Conservation (phyloP, 2,888 invertebrate species). For the Trachelus stipa region DNA sequence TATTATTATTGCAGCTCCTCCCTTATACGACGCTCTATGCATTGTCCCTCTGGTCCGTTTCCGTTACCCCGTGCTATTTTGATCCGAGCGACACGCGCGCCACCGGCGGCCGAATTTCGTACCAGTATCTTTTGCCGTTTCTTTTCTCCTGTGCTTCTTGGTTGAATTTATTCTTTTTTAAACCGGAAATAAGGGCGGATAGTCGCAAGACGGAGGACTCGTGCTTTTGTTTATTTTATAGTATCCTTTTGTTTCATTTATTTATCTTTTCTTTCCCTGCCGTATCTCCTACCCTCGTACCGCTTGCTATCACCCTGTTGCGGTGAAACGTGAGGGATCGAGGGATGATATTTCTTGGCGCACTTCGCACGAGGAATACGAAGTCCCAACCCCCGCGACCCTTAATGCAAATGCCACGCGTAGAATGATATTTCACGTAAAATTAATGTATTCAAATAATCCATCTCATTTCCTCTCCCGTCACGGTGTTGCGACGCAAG, state of each 20-base stretch:
- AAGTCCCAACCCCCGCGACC: conserved; percentile 26
- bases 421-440: conserved; percentile 36
- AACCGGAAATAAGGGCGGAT: not conserved
- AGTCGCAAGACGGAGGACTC: not conserved
- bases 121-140: not conserved
- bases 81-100: not conserved
- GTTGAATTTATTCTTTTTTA: too few species aligned
- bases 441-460: conserved; percentile 47
- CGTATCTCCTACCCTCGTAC: not conserved
- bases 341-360: conserved; percentile 10
- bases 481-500: conserved; percentile 6
- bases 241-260: not conserved
- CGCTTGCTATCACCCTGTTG: not conserved
- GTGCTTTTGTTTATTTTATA: not conserved
- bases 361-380: conserved; percentile 23
- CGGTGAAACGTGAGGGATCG: not conserved
- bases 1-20: not conserved
- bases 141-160: not conserved
- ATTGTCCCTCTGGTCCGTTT: not conserved
- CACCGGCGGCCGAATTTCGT: not conserved
- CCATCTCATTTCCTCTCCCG: conserved; percentile 47
- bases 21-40: not conserved
- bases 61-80: not conserved
- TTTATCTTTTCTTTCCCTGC: not conserved
- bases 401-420: conserved; percentile 46